phyloP scores from a whole-genome alignment of 2,888 invertebrate species.

The Andrena minutula region DNA sequence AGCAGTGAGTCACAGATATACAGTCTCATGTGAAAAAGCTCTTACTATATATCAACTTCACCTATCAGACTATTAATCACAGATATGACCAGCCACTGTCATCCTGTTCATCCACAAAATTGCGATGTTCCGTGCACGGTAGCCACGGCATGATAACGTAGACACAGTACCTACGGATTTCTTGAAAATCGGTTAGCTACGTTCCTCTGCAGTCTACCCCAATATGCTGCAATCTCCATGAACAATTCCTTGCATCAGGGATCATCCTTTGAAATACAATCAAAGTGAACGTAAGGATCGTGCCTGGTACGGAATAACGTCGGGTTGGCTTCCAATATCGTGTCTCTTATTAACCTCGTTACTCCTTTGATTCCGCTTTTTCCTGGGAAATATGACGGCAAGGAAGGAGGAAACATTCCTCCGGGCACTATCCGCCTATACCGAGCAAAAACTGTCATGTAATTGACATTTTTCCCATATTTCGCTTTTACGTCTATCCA shows the following conservation, averaged over 20 bases:
- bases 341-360: slow-evolving; percentile 34
- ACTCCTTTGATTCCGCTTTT: slow-evolving; percentile 26
- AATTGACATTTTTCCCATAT: slow-evolving; percentile 44
- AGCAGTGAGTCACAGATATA: too few relatives aligned
- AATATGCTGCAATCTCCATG: slow-evolving; percentile 20
- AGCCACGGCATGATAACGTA: slow-evolving; percentile 6
- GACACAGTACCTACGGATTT: background rate
- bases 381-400: background rate
- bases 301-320: slow-evolving; percentile 27
- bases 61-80: too few relatives aligned
- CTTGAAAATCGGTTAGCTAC: background rate
- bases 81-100: background rate
- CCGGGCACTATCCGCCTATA: background rate
- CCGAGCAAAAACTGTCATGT: slow-evolving; percentile 9
- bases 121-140: slow-evolving; percentile 3
- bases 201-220: background rate
- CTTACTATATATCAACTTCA: too few relatives aligned
- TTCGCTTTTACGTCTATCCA: background rate
- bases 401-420: background rate
- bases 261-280: slow-evolving; percentile 32
- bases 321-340: slow-evolving; percentile 17
- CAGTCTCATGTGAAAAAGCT: too few relatives aligned
- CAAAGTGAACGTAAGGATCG: slow-evolving; percentile 22
- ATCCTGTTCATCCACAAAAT: background rate
- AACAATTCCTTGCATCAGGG: slow-evolving; percentile 7